These are phyloP conservation scores for Paelopatides confundens DNA, from an alignment of 53 echinoderm and acorn worm genomes.

Conservation along the genomic window DNA sequence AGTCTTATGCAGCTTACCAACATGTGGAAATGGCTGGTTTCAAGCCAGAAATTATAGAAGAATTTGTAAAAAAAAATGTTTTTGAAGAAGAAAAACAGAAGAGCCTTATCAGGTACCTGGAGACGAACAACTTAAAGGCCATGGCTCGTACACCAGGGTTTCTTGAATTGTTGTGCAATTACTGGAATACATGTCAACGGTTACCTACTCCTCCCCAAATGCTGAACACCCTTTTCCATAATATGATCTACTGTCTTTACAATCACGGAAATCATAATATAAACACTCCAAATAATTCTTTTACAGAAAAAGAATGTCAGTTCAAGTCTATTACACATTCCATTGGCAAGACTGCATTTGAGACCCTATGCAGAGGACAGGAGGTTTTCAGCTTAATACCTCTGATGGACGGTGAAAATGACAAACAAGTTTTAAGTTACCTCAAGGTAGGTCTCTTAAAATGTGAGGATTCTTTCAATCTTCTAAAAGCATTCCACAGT, in stretches of 20 bases:
- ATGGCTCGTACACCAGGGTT: constrained; percentile 1
- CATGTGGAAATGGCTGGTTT: constrained; percentile 23
- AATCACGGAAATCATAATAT: neutral
- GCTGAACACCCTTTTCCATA: neutral
- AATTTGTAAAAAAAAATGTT: neutral
- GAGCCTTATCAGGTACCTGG: constrained; percentile 22
- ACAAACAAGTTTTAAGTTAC: neutral
- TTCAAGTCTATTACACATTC: neutral
- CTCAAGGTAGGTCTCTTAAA: neutral
- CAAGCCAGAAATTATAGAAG: neutral
- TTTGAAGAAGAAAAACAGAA: neutral
- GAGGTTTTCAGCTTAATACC: neutral
- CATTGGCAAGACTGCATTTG: neutral
- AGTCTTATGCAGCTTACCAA: neutral
- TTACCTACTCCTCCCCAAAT: neutral
- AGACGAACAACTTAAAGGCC: constrained; percentile 11
- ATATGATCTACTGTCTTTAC: neutral
- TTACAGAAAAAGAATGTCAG: neutral
- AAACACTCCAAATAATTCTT: neutral
- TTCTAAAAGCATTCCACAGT: neutral
- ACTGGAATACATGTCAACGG: constrained; percentile 3
- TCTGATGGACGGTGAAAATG: neutral
- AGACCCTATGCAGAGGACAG: neutral
- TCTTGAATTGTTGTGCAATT: constrained; percentile 1
- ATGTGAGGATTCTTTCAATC: neutral